These are phyloP conservation scores for Gavia stellata DNA, from an alignment of 2,113 vertebrate species.

Conservation along the genomic window DNA sequence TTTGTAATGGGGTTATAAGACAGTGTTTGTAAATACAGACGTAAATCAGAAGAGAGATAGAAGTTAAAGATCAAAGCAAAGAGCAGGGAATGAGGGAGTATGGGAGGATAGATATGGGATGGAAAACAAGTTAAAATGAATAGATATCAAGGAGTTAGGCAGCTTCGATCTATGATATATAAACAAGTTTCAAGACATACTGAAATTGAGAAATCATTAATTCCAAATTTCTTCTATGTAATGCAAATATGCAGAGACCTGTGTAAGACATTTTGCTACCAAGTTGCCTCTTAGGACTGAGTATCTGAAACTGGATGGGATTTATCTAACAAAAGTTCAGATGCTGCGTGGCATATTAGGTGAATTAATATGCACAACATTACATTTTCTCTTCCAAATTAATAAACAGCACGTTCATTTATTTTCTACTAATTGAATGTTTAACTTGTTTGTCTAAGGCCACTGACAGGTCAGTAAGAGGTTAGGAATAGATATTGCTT, in stretches of 20 bases:
- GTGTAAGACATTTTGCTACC: neutral
- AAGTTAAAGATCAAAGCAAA: conserved; percentile 1
- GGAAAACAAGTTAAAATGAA: neutral
- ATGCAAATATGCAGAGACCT: neutral
- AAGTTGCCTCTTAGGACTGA: neutral
- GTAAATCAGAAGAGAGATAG: neutral
- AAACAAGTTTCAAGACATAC: neutral
- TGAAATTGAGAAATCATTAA: neutral
- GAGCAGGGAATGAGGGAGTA: neutral
- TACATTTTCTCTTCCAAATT: conserved; percentile 29
- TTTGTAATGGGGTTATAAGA: neutral
- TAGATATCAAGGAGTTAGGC: neutral
- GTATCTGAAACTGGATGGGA: neutral
- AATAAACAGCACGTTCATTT: conserved; percentile 37
- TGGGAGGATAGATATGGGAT: neutral
- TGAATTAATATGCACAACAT: conserved; percentile 23
- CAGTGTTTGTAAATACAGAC: neutral
- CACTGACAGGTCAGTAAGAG: conserved; percentile 33
- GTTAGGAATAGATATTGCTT: conserved; percentile 22
- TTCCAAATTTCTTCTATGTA: neutral
- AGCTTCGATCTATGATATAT: neutral
- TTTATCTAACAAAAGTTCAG: conserved; percentile 6
- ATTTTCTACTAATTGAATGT: conserved; percentile 53
- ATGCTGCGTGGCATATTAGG: neutral
- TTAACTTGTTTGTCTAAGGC: conserved; percentile 60